These are phyloP conservation scores for Goniozus legneri DNA, from an alignment of 1,140 invertebrate genomes.

Conservation along the genomic window DNA sequence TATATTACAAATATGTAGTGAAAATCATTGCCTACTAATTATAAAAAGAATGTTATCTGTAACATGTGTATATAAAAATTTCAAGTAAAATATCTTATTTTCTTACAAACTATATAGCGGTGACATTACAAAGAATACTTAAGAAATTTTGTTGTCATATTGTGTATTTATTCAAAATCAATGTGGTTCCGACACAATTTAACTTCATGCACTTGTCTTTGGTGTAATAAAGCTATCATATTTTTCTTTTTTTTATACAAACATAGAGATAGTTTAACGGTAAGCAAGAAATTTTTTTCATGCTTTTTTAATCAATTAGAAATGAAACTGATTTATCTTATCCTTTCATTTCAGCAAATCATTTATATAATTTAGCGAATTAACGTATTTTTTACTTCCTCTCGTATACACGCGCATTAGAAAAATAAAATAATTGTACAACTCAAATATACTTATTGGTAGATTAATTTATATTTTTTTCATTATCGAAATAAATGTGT, in stretches of 20 bases:
- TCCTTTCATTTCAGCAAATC: too few species aligned
- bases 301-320: too few species aligned
- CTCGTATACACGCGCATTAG: too few species aligned
- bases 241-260: conserved; percentile 37
- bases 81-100: conserved; percentile 49
- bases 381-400: too few species aligned
- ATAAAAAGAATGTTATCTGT: conserved; percentile 35
- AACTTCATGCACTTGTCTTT: conserved; percentile 31
- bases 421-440: too few species aligned
- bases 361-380: too few species aligned
- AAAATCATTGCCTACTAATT: conserved; percentile 30
- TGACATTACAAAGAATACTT: conserved; percentile 40
- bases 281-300: too few species aligned
- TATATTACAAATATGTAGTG: conserved; percentile 30
- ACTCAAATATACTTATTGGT: too few species aligned
- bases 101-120: conserved; percentile 45
- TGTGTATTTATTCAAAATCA: conserved; percentile 42
- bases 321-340: too few species aligned
- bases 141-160: conserved; percentile 38
- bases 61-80: conserved; percentile 49
- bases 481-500: too few species aligned
- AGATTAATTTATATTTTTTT: too few species aligned
- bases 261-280: conserved; percentile 13
- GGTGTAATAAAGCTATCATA: conserved; percentile 28
- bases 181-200: conserved; percentile 40